Percentiles rank a stretch among this genome's conserved stretches.
Conservation (phyloP, 2,888 invertebrate species). For the Axea sp. region DNA sequence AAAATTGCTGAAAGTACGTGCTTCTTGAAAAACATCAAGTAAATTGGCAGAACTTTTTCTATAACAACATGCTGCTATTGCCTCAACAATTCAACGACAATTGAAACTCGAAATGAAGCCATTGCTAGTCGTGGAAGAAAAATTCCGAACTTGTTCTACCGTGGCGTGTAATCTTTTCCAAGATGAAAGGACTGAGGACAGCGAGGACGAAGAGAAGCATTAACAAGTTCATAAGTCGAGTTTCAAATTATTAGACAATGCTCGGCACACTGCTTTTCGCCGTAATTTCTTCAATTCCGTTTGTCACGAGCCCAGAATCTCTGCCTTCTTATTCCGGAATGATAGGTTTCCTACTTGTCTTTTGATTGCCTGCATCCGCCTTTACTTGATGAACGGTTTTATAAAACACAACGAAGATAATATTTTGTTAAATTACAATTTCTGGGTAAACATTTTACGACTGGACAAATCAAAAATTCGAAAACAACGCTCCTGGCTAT, state of each 20-base stretch:
- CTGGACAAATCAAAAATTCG: too few relatives aligned
- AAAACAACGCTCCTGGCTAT: too few relatives aligned
- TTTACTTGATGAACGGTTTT: constrained; percentile 54
- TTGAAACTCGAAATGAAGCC: constrained; percentile 40
- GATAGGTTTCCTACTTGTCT: constrained; percentile 61
- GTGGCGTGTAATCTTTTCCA: constrained; percentile 45
- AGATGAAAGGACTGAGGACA: constrained; percentile 41
- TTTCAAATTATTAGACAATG: constrained; percentile 70
- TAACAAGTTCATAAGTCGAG: constrained; percentile 57
- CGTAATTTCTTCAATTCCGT: constrained; percentile 70
- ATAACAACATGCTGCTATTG: constrained; percentile 13
- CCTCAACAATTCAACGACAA: constrained; percentile 23
- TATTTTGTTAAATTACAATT: too few relatives aligned
- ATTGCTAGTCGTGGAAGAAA: constrained; percentile 44
- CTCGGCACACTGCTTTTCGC: constrained; percentile 58
- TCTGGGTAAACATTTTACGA: too few relatives aligned
- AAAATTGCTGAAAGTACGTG: constrained; percentile 2
- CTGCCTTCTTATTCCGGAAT: constrained; percentile 65
- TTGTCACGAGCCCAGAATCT: constrained; percentile 70
- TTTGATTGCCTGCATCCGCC: constrained; percentile 57
- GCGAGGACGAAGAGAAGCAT: constrained; percentile 32
- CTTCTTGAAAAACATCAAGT: not conserved
- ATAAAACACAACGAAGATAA: constrained; percentile 9
- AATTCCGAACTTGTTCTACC: constrained; percentile 47
- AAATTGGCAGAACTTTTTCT: constrained; percentile 13